These are phyloP conservation scores for Tinea trinotella DNA, from an alignment of 2,888 invertebrate genomes.

Conservation along the genomic window DNA sequence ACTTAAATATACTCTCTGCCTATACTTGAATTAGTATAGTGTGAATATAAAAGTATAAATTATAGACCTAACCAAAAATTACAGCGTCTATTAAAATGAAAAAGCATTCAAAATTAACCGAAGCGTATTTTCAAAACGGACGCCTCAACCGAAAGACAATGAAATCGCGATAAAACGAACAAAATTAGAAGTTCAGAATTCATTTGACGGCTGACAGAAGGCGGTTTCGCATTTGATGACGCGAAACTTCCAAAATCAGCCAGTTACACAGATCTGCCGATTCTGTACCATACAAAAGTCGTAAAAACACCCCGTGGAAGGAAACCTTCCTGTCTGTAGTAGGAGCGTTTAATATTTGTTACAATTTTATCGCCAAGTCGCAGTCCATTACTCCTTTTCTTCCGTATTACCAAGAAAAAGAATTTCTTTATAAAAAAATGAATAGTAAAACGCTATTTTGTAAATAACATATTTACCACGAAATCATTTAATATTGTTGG, in stretches of 20 bases:
- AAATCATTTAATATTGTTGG: too few species aligned
- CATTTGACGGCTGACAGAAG: conserved; percentile 42
- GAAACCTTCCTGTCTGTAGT: neutral
- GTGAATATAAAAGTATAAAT: too few species aligned
- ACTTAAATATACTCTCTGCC: too few species aligned
- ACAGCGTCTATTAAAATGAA: too few species aligned
- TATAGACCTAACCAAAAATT: too few species aligned
- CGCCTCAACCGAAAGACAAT: neutral
- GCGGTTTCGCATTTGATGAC: conserved; percentile 42
- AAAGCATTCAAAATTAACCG: neutral
- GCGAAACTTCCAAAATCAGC: conserved; percentile 54
- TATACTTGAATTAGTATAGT: too few species aligned
- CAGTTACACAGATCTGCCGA: conserved; percentile 41
- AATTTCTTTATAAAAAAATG: neutral
- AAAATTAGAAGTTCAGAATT: neutral
- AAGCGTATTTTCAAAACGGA: neutral
- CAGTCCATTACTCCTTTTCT: conserved; percentile 12
- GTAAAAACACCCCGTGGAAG: conserved; percentile 42
- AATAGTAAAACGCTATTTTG: too few species aligned
- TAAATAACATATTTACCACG: too few species aligned
- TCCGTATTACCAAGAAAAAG: neutral
- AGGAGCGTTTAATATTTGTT: neutral
- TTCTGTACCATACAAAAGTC: conserved; percentile 56
- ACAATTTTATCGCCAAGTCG: neutral
- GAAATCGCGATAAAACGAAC: conserved; percentile 6